Conservation (phyloP, 2,797 vertebrate genomes). For the Gallirallus australis region DNA sequence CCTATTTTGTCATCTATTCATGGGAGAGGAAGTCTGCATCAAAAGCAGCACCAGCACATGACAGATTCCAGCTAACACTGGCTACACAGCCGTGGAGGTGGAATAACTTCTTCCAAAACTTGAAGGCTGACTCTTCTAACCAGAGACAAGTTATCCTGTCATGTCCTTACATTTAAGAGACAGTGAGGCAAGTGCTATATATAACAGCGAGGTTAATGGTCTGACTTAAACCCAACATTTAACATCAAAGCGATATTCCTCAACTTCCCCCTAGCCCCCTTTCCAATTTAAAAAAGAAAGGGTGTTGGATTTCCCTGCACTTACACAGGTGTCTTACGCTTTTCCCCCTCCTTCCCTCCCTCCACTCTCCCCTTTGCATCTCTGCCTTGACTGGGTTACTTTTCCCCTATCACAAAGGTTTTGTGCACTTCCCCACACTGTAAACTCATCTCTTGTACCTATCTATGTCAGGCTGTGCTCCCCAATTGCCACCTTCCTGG, state of each 20-base stretch:
- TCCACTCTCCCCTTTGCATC: not conserved
- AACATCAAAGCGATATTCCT: not conserved
- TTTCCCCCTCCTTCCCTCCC: not conserved
- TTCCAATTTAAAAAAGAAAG: not conserved
- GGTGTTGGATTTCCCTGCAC: not conserved
- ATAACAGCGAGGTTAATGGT: not conserved
- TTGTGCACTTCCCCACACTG: fast-evolving
- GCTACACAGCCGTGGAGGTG: not conserved
- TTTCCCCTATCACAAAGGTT: fast-evolving
- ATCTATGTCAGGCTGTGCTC: fast-evolving
- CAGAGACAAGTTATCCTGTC: not conserved
- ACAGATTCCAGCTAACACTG: no score
- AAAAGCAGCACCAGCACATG: fast-evolving
- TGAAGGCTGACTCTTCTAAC: not conserved
- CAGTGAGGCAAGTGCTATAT: not conserved
- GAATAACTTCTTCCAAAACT: not conserved
- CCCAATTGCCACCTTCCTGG: not conserved
- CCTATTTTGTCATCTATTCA: not conserved
- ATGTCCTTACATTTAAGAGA: not conserved
- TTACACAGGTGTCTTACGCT: not conserved
- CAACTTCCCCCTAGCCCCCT: not conserved
- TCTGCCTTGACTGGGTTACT: not conserved
- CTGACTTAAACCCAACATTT: not conserved
- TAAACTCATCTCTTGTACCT: not conserved
- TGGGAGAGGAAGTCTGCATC: not conserved